phyloP scores from a whole-genome alignment of 2,113 vertebrate genomes.

The Balaeniceps rex region DNA sequence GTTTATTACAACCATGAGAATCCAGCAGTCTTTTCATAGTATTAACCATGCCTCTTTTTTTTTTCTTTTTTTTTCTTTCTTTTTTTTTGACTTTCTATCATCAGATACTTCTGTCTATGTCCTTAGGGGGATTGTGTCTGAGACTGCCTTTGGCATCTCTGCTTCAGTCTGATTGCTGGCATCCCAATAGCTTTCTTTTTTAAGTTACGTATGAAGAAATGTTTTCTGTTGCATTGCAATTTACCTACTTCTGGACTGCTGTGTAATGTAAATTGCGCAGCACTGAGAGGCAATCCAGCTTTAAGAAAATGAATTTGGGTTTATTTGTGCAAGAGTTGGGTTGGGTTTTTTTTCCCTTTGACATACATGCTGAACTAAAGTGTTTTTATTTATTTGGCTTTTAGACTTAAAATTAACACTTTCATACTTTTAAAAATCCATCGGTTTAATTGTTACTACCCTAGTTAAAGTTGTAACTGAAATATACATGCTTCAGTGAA shows the following conservation, averaged over 20 bases:
- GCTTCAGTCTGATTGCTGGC: not conserved
- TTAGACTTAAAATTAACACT: not conserved
- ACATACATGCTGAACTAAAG: not conserved
- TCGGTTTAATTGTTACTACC: not conserved
- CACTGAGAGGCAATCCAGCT: not conserved
- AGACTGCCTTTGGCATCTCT: not conserved
- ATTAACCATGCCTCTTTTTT: not conserved
- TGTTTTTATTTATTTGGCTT: not conserved
- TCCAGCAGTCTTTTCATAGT: not conserved
- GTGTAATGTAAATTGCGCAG: not conserved
- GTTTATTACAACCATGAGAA: not conserved
- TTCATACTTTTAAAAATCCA: not conserved
- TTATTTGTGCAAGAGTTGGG: not conserved
- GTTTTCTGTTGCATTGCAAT: not conserved
- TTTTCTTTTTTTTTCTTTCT: not conserved
- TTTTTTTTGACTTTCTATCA: not conserved
- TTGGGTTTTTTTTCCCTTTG: not conserved
- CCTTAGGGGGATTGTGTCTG: no score
- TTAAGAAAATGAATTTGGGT: not conserved
- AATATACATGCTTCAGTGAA: not conserved
- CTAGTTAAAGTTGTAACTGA: not conserved
- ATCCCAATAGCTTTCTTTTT: not conserved
- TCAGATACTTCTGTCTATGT: not conserved
- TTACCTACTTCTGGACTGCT: not conserved
- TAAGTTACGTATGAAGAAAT: not conserved